A percentile compares a stretch with the other conserved stretches of the same genome.
Conservation (phyloP, 2,113 vertebrate species). For the Sander vitreus region DNA sequence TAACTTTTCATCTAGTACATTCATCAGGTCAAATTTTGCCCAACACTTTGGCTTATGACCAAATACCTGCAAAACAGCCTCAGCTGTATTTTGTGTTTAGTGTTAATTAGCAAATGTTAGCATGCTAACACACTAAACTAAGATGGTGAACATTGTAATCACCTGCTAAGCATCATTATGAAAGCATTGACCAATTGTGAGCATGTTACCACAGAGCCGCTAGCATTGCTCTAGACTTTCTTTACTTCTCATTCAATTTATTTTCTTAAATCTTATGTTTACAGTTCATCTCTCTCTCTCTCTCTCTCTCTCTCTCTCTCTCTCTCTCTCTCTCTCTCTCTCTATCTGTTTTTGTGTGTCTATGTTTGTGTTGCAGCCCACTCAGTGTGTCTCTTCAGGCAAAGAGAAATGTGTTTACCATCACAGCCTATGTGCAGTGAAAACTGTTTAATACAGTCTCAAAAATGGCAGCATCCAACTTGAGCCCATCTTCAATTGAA, state of each 20-base stretch:
- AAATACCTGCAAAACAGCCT: background rate
- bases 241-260: background rate
- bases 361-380: background rate
- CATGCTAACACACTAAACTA: background rate
- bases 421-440: background rate
- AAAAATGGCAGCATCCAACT: background rate
- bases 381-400: background rate
- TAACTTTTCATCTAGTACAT: background rate
- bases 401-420: conserved; percentile 4
- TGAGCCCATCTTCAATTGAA: conserved; percentile 31
- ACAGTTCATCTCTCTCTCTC: background rate
- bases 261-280: background rate
- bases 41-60: background rate
- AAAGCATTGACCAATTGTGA: background rate
- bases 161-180: background rate
- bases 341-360: background rate
- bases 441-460: background rate
- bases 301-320: no score
- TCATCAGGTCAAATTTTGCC: background rate
- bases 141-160: background rate
- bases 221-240: background rate
- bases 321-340: background rate
- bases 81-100: no score
- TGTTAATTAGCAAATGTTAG: no score
- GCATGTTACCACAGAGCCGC: background rate